phyloP scores from a whole-genome alignment of 2,888 invertebrate genomes.

The Phaonia tiefii region DNA sequence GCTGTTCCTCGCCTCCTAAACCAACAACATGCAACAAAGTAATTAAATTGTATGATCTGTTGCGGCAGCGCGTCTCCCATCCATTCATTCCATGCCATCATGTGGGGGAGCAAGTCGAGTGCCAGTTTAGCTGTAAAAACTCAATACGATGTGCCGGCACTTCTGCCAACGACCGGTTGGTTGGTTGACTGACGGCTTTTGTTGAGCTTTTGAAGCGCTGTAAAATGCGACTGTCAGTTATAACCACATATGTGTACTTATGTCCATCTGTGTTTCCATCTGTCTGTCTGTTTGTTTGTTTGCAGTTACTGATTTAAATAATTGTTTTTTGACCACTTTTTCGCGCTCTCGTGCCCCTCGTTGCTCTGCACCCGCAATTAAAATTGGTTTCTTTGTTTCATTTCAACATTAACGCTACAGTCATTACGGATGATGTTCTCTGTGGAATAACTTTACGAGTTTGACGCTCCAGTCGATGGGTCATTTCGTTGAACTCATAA shows the following conservation, averaged over 20 bases:
- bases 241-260: neutral
- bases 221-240: conserved; percentile 15
- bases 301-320: conserved; percentile 13
- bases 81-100: neutral
- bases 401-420: conserved; percentile 39
- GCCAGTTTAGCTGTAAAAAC: conserved; percentile 16
- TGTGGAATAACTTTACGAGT: neutral
- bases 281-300: conserved; percentile 3
- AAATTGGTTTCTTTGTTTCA: conserved; percentile 45
- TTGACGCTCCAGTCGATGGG: neutral
- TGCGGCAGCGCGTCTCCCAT: neutral
- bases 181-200: conserved; percentile 27
- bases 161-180: conserved; percentile 6
- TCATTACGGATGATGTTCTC: conserved; percentile 50
- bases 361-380: conserved; percentile 47
- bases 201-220: neutral
- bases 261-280: neutral
- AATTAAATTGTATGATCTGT: conserved; percentile 53
- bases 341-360: conserved; percentile 11
- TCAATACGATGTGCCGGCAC: conserved; percentile 26
- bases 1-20: neutral
- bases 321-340: conserved; percentile 27
- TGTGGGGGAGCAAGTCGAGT: conserved; percentile 1
- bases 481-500: conserved; percentile 1
- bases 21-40: conserved; percentile 58